Evolutionary conservation across 1,140 invertebrate species (phyloP).

Genomic region (Zaprionus africanus): DNA sequence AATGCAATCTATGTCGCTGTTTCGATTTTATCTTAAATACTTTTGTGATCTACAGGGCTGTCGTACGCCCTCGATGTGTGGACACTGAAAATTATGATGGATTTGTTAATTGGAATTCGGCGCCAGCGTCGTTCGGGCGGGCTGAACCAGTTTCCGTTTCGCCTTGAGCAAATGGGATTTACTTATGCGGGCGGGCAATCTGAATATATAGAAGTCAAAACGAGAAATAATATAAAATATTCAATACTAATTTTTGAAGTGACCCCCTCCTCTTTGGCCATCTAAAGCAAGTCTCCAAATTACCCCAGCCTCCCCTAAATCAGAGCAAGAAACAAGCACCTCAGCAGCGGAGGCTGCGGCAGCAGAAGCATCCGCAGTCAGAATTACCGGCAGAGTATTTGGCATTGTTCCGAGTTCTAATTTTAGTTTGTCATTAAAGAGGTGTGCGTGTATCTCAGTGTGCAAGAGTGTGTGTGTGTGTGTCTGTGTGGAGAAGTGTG

Average conservation of each 20-base stretch:
- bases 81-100: constrained; percentile 79
- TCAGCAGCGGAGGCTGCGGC: constrained; percentile 28
- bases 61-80: constrained; percentile 55
- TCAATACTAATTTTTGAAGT: constrained; percentile 31
- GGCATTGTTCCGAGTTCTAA: constrained; percentile 83
- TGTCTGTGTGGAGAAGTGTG: constrained; percentile 37
- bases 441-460: constrained; percentile 56
- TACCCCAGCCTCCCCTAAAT: constrained; percentile 39
- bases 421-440: constrained; percentile 82
- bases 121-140: constrained; percentile 52
- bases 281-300: constrained; percentile 24
- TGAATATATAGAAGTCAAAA: constrained; percentile 3
- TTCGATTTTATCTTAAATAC: constrained; percentile 33
- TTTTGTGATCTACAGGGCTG: constrained; percentile 8
- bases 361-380: constrained; percentile 32
- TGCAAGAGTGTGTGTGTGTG: constrained; percentile 12
- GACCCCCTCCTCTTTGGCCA: background rate
- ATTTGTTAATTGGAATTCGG: constrained; percentile 76
- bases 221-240: background rate
- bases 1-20: constrained; percentile 27
- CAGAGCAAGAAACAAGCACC: constrained; percentile 26
- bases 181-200: constrained; percentile 24
- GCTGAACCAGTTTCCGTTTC: constrained; percentile 63
- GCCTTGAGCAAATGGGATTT: constrained; percentile 8
- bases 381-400: constrained; percentile 78